phyloP scores from a whole-genome alignment of 2,113 vertebrate genomes.

The Microtus montanus region DNA sequence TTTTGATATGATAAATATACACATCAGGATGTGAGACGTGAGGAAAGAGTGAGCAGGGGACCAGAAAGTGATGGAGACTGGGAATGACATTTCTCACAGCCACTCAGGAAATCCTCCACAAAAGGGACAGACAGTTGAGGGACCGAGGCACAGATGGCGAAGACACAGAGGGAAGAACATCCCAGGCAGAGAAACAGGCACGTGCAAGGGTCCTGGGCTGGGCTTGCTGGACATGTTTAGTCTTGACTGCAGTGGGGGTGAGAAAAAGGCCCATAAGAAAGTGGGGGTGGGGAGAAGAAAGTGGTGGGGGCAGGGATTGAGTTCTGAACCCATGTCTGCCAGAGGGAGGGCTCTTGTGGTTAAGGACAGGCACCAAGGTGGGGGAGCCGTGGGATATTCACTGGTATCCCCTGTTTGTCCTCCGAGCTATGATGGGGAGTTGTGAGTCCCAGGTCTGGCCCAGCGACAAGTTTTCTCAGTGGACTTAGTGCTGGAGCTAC shows the following conservation, averaged over 20 bases:
- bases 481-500: not conserved
- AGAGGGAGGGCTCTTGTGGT: no score
- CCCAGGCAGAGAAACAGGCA: not conserved
- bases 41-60: not conserved
- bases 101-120: not conserved
- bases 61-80: not conserved
- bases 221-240: not conserved
- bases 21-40: not conserved
- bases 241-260: not conserved
- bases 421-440: not conserved
- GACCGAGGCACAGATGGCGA: not conserved
- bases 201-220: not conserved
- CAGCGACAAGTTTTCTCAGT: not conserved
- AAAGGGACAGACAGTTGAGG: not conserved
- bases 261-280: no score
- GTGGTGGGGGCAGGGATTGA: fast-evolving
- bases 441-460: not conserved
- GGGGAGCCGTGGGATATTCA: not conserved
- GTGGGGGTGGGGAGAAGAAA: no score
- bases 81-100: not conserved
- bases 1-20: not conserved
- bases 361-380: not conserved
- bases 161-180: not conserved
- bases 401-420: not conserved
- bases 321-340: not conserved